phyloP scores from a whole-genome alignment of 2,113 vertebrate species.

The Vulpes lagopus region DNA sequence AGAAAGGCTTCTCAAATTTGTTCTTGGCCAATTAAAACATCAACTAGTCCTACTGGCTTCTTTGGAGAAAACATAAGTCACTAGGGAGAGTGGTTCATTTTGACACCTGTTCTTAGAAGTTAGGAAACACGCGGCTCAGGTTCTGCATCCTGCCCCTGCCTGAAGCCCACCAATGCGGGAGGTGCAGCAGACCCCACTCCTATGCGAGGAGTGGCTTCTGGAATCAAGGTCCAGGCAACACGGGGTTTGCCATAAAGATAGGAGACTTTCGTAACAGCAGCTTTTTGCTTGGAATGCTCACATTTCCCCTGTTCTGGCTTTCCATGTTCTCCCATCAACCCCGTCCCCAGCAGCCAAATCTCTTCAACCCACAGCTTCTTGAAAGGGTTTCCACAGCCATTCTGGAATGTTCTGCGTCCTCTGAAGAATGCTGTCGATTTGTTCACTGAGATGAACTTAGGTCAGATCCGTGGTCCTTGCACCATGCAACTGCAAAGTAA shows the following conservation, averaged over 20 bases:
- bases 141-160: background rate
- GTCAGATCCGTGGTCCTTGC: background rate
- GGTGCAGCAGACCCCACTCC: background rate
- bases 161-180: accelerated
- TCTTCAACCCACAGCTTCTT: background rate
- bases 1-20: background rate
- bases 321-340: background rate
- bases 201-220: background rate
- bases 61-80: background rate
- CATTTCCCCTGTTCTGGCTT: background rate
- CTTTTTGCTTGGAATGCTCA: background rate
- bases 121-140: accelerated
- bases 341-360: background rate
- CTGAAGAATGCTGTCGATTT: background rate
- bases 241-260: no score
- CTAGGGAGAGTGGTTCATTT: background rate
- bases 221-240: no score
- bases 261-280: background rate
- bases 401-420: background rate
- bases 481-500: accelerated
- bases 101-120: background rate
- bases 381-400: background rate
- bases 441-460: no score
- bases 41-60: background rate
- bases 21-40: background rate